A percentile compares a stretch with the other conserved stretches of the same genome.
Evolutionary conservation across 2,888 invertebrate species (phyloP).

Genomic region (Yponomeuta sedellus): DNA sequence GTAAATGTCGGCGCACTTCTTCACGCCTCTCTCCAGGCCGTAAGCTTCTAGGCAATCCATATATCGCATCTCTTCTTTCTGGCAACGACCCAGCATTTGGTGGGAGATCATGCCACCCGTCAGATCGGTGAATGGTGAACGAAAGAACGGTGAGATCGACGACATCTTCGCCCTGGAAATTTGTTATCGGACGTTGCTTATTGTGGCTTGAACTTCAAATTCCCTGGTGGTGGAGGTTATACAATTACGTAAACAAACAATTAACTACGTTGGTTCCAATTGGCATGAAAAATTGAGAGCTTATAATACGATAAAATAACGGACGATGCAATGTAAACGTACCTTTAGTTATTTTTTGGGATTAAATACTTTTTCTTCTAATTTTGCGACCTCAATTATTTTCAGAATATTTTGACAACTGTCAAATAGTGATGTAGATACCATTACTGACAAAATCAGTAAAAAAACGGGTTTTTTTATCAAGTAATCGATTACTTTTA

Average conservation of each 20-base stretch:
- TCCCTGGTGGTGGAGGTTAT: conserved; percentile 23
- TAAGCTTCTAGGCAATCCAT: conserved; percentile 90
- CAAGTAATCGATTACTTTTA: too few relatives aligned
- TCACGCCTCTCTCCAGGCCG: conserved; percentile 79
- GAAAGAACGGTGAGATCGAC: conserved; percentile 79
- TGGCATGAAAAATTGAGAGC: not conserved
- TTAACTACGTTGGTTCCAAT: conserved; percentile 26
- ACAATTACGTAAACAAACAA: conserved; percentile 26
- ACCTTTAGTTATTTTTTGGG: conserved; percentile 3
- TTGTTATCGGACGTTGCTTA: not conserved
- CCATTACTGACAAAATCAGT: too few relatives aligned
- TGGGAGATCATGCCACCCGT: conserved; percentile 80
- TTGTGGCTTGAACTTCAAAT: not conserved
- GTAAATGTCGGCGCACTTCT: conserved; percentile 79
- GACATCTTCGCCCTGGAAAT: conserved; percentile 62
- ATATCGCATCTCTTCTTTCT: conserved; percentile 80
- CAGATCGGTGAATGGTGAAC: conserved; percentile 83
- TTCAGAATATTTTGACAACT: too few relatives aligned
- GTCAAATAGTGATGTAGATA: too few relatives aligned
- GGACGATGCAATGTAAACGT: not conserved
- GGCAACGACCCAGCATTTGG: conserved; percentile 80
- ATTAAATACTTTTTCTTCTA: not conserved
- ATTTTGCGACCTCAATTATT: not conserved
- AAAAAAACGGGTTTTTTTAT: too few relatives aligned
- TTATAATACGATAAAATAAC: not conserved